Percentiles rank a stretch among this genome's conserved stretches.
phyloP scores from a whole-genome alignment of 2,888 invertebrate species.

The Acholoe squamosa region DNA sequence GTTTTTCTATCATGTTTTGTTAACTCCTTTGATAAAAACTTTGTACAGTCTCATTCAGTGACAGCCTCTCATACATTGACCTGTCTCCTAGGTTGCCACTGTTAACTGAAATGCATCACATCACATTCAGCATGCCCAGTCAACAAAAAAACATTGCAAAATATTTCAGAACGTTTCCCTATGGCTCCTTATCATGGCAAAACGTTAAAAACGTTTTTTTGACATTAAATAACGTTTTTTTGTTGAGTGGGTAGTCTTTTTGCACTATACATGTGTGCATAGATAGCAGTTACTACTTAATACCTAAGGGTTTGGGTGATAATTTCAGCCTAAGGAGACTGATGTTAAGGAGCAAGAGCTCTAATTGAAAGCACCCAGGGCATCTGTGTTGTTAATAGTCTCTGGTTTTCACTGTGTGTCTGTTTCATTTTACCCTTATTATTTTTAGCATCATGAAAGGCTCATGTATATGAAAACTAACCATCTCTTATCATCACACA shows the following conservation, averaged over 20 bases:
- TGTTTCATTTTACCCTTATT: background rate
- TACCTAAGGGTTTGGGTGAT: background rate
- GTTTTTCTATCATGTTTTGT: slow-evolving; percentile 41
- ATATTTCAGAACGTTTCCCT: too few species aligned
- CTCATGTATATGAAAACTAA: background rate
- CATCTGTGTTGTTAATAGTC: background rate
- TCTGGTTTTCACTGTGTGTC: background rate
- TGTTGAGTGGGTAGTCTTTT: background rate
- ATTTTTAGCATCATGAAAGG: background rate
- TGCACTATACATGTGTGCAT: background rate
- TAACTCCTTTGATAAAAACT: background rate
- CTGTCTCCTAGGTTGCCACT: slow-evolving; percentile 11
- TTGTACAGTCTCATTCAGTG: slow-evolving; percentile 24
- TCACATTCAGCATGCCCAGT: too few species aligned
- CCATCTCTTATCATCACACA: slow-evolving; percentile 10
- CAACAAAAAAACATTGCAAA: too few species aligned
- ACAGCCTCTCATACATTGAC: background rate
- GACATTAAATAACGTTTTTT: too few species aligned
- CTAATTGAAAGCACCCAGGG: too few species aligned
- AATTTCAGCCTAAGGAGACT: too few species aligned
- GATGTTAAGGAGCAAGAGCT: too few species aligned
- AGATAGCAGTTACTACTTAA: slow-evolving; percentile 26
- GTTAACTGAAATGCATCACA: background rate
- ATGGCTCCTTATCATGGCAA: too few species aligned
- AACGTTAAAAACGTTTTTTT: too few species aligned